Evolutionary conservation across 2,888 invertebrate species (phyloP).

Genomic region (Aporophyla lueneburgensis): DNA sequence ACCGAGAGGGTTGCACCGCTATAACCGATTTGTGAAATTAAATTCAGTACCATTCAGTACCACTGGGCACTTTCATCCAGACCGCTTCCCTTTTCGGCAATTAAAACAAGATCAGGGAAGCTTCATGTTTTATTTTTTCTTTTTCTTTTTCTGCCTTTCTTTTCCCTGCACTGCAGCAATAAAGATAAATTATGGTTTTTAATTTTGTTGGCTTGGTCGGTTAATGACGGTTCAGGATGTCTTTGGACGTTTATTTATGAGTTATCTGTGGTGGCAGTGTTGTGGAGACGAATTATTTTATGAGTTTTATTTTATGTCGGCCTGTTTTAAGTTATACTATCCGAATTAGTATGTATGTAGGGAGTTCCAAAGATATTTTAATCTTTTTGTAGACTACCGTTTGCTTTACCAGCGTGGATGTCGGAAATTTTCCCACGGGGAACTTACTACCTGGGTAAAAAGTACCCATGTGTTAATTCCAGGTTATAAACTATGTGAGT

Average conservation of each 20-base stretch:
- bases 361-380: not conserved
- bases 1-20: constrained; percentile 62
- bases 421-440: no score
- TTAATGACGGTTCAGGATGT: constrained; percentile 58
- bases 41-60: constrained; percentile 71
- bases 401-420: no score
- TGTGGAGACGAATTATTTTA: constrained; percentile 5
- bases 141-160: constrained; percentile 64
- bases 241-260: constrained; percentile 49
- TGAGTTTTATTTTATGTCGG: not conserved
- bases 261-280: constrained; percentile 36
- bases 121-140: constrained; percentile 66
- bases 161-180: constrained; percentile 77
- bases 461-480: no score
- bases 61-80: constrained; percentile 64
- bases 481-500: no score
- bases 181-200: constrained; percentile 88
- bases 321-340: not conserved
- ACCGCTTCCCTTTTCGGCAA: constrained; percentile 77
- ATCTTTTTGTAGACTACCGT: no score
- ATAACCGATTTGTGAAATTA: constrained; percentile 77
- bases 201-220: constrained; percentile 78
- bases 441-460: no score
- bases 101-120: constrained; percentile 83
- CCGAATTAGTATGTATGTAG: not conserved